These are phyloP conservation scores for Delphinapterus leucas DNA, from an alignment of 2,113 vertebrate species.

Conservation along the genomic window DNA sequence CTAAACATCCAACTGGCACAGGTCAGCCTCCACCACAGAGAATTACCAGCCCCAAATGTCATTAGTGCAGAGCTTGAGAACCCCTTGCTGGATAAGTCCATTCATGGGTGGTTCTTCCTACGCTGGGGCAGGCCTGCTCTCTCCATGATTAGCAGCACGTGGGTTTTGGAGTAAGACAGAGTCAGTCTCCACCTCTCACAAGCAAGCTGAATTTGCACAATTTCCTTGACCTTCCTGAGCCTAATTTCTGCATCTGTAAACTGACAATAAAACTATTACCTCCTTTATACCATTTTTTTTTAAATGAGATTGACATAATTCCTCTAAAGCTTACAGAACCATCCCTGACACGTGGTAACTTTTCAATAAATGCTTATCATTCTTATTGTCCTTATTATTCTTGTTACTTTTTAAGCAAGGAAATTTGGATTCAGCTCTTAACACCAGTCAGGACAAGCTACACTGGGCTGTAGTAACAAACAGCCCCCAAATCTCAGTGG, in stretches of 20 bases:
- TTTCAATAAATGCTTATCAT: neutral
- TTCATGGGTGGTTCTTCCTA: rapidly evolving
- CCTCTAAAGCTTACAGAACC: neutral
- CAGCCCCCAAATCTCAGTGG: neutral
- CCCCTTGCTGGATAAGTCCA: rapidly evolving
- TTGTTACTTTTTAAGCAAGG: neutral
- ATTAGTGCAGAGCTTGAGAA: neutral
- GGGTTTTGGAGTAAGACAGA: neutral
- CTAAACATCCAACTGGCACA: neutral
- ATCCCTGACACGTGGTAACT: neutral
- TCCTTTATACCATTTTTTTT: neutral
- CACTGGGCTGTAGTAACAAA: neutral
- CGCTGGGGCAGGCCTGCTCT: too few species aligned
- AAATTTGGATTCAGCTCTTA: neutral
- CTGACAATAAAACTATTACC: neutral
- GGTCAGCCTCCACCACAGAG: neutral
- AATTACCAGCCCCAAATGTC: neutral
- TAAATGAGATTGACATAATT: neutral
- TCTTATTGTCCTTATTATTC: neutral
- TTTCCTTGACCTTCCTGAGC: neutral
- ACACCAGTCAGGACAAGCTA: neutral
- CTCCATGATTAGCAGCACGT: rapidly evolving
- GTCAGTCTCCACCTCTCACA: neutral
- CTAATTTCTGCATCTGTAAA: neutral
- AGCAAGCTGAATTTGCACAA: neutral